Evolutionary conservation across 92 coral and sea anemone species (phyloP), one percentile per base, ranked within the genome.

Genomic region (Phenganax stokvisi): DNA sequence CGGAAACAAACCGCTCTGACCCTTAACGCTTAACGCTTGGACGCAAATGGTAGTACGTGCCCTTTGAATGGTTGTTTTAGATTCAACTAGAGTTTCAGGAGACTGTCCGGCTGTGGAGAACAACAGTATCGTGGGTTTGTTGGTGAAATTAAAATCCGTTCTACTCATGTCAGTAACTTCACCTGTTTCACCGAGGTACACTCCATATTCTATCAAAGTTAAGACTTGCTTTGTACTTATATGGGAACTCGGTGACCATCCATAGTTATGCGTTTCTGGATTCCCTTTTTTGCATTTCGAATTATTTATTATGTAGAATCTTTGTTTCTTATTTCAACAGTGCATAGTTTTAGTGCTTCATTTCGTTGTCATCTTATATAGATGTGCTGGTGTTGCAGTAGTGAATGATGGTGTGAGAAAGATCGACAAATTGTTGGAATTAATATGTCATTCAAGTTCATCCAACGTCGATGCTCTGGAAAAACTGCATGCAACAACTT

Each of bases 71-170:
- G n/a, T 79, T 6, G n/a, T 64, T 79, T 15, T 64, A 79, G 83
- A 27, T 29, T 12, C 31, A 15, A 13, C 51, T 11, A 65, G 30
- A 1, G 20, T 30, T 79, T 62, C 83, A 31, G 74, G 81, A 25
- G 82, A 71, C n/a, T 62, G 69, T 3, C 12, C 73, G 2, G 80
- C 75, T 56, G 84, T 85, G 63, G 91, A 90, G 53, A 81, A 92
- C 74, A 87, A 94, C 76, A 92, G 98, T 55, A 90, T 94, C 62
- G 74, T 94, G 80, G 88, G 92, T 85, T 75, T 94, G 77, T 55
- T 94, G 84, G 85, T 90, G 66, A 94, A 94, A 75, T 83, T 92
- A 58, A 90, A 76, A 74, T 51, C 86, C 4, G 77, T 79, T 79
- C 83, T 79, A 16, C 57, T 73, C 8, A 76, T 84, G 85, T 71